Conservation (phyloP, 2,797 vertebrate genomes). For the Nannoperca australis region DNA sequence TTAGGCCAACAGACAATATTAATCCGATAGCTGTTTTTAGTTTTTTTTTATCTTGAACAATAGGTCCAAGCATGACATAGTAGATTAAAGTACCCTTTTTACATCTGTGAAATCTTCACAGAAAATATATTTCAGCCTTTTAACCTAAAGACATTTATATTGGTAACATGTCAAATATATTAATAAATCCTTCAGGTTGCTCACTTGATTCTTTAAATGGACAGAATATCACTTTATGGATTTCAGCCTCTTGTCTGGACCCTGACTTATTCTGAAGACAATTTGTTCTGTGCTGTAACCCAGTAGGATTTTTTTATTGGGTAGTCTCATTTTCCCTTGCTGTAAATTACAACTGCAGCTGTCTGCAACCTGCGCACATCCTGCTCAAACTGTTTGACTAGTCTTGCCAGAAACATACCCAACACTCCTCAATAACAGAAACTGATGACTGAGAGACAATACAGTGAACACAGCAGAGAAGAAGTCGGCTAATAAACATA, state of each 20-base stretch:
- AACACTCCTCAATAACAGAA: not conserved
- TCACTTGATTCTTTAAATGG: not conserved
- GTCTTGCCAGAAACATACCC: not conserved
- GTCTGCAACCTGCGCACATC: not conserved
- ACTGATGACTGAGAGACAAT: not conserved
- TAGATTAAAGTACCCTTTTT: slow-evolving; percentile 20
- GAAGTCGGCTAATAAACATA: not conserved
- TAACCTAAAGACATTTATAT: not conserved
- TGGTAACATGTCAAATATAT: not conserved
- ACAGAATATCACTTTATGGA: not conserved
- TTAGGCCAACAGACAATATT: slow-evolving; percentile 39
- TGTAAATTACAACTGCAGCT: slow-evolving; percentile 14
- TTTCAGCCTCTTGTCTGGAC: slow-evolving; percentile 3
- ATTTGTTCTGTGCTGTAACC: not conserved
- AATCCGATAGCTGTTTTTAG: not conserved
- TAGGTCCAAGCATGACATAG: slow-evolving; percentile 17
- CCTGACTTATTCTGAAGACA: not conserved
- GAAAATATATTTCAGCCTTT: not conserved
- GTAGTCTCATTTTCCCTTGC: not conserved
- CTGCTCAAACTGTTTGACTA: not conserved
- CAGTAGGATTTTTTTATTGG: not conserved
- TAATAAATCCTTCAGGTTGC: not conserved
- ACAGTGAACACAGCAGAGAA: slow-evolving; percentile 3
- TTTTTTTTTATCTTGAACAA: not conserved
- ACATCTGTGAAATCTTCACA: slow-evolving; percentile 6